Conservation (phyloP, 2,888 invertebrate genomes). For the Callimorpha dominula region DNA sequence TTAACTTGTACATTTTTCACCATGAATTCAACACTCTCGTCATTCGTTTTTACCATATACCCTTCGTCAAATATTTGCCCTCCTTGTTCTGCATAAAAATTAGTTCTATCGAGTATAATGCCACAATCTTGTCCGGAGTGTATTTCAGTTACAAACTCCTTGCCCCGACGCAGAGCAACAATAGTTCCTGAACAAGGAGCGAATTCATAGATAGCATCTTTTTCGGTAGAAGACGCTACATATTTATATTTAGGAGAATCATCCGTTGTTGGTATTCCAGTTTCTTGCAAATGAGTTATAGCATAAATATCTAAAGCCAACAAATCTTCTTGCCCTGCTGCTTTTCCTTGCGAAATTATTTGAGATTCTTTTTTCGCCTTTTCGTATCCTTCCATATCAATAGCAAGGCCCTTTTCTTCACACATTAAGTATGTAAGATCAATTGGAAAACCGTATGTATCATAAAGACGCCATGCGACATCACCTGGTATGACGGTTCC, state of each 20-base stretch:
- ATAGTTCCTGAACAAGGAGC: constrained; percentile 91
- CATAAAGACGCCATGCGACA: constrained; percentile 99
- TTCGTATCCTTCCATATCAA: constrained; percentile 97
- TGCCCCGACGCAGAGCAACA: constrained; percentile 92
- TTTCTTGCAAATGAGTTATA: constrained; percentile 95
- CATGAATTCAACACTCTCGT: constrained; percentile 96
- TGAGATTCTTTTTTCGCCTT: constrained; percentile 96
- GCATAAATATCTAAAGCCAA: constrained; percentile 98
- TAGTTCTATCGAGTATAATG: constrained; percentile 95
- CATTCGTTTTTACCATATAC: constrained; percentile 92
- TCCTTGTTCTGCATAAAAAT: constrained; percentile 99
- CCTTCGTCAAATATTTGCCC: constrained; percentile 99
- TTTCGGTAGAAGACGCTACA: constrained; percentile 87
- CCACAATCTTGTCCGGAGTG: constrained; percentile 96
- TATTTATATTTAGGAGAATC: constrained; percentile 98
- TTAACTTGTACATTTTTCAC: constrained; percentile 97
- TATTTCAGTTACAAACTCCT: constrained; percentile 94
- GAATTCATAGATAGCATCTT: constrained; percentile 92
- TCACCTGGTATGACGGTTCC: constrained; percentile 94
- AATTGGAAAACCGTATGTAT: constrained; percentile 99
- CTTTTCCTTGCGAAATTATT: constrained; percentile 95
- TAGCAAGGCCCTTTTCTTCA: constrained; percentile 95
- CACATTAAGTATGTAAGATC: constrained; percentile 99
- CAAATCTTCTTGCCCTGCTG: constrained; percentile 92
- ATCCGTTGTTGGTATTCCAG: constrained; percentile 92